Evolutionary conservation across 2,888 invertebrate genomes (phyloP).

Genomic region (Leptodirus hochenwartii): DNA sequence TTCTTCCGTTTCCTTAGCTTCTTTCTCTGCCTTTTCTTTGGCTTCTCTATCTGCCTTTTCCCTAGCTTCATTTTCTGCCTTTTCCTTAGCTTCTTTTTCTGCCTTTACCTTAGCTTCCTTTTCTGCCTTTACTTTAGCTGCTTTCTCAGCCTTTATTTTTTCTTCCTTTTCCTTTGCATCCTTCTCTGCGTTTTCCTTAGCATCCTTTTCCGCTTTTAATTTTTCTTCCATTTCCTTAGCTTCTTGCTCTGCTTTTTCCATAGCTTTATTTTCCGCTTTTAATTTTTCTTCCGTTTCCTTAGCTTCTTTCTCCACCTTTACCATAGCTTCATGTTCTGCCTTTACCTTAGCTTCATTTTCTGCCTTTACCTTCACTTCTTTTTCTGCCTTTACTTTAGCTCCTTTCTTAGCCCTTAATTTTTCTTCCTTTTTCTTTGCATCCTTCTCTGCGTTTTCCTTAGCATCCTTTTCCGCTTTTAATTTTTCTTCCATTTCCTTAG

Average conservation of each 20-base stretch:
- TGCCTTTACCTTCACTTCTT: conserved; percentile 11
- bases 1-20: conserved; percentile 17
- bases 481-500: conserved; percentile 13
- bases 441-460: conserved; percentile 11
- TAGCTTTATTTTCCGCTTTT: conserved; percentile 11
- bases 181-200: conserved; percentile 9
- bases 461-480: conserved; percentile 12
- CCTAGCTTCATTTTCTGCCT: conserved; percentile 15
- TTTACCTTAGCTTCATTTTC: conserved; percentile 15
- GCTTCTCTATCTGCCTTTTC: conserved; percentile 19
- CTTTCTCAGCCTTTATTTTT: conserved; percentile 13
- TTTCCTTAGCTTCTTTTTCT: conserved; percentile 8
- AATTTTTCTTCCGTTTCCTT: conserved; percentile 15
- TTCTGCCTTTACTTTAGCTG: conserved; percentile 11
- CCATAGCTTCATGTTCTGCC: conserved; percentile 21
- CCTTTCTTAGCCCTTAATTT: conserved; percentile 12
- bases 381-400: conserved; percentile 12
- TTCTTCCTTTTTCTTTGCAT: conserved; percentile 11
- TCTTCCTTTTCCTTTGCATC: conserved; percentile 13
- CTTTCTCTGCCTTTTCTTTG: conserved; percentile 14
- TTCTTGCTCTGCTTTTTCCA: conserved; percentile 10
- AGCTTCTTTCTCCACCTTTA: conserved; percentile 22
- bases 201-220: conserved; percentile 10
- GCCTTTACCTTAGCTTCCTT: conserved; percentile 10
- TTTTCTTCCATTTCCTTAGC: conserved; percentile 11